phyloP scores from a whole-genome alignment of 2,113 vertebrate genomes.

The Dasyurus viverrinus region DNA sequence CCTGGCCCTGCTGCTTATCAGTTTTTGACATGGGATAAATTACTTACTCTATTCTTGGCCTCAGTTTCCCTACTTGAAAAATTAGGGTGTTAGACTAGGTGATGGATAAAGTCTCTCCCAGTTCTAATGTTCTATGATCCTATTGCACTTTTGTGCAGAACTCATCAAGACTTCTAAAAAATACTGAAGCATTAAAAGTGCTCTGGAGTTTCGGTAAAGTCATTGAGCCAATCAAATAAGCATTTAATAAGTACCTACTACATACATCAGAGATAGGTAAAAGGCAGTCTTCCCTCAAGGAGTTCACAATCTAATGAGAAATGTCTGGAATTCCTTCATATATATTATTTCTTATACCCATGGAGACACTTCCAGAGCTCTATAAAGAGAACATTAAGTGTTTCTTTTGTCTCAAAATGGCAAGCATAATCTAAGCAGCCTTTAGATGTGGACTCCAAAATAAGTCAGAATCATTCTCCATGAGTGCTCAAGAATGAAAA shows the following conservation, averaged over 20 bases:
- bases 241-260: background rate
- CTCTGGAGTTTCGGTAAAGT: background rate
- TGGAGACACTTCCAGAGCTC: background rate
- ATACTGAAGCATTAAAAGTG: background rate
- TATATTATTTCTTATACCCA: background rate
- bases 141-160: background rate
- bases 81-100: background rate
- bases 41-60: slow-evolving; percentile 29
- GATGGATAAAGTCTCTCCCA: background rate
- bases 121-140: background rate
- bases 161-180: background rate
- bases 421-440: background rate
- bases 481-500: background rate
- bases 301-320: background rate
- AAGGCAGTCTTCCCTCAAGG: background rate
- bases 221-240: background rate
- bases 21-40: background rate
- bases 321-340: background rate
- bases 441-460: background rate
- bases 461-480: background rate
- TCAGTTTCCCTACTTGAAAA: slow-evolving; percentile 30
- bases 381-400: background rate
- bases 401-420: background rate
- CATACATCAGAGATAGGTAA: background rate
- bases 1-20: background rate